Conservation (phyloP, 1,140 invertebrate species). For the Drosophila ohnishii region DNA sequence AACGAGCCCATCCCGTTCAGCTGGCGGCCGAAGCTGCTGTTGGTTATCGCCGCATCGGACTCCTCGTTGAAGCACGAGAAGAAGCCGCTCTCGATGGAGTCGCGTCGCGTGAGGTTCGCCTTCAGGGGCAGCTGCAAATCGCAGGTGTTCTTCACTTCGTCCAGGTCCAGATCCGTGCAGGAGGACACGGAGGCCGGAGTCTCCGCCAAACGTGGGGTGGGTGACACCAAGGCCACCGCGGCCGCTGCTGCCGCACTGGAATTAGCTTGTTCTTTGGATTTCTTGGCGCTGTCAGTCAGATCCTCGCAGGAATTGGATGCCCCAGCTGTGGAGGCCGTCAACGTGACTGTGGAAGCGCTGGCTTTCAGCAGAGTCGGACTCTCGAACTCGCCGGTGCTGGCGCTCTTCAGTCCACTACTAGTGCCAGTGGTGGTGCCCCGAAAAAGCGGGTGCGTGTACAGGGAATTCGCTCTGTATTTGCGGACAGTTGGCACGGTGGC, state of each 20-base stretch:
- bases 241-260: conserved; percentile 13
- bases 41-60: conserved; percentile 81
- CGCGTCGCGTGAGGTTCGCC: conserved; percentile 86
- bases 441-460: conserved; percentile 71
- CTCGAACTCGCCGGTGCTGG: conserved; percentile 47
- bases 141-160: conserved; percentile 59
- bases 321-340: conserved; percentile 35
- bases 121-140: conserved; percentile 67
- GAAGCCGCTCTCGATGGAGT: conserved; percentile 95
- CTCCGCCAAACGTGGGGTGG: conserved; percentile 38
- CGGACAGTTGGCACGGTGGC: conserved; percentile 58
- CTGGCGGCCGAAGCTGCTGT: conserved; percentile 66
- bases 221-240: conserved; percentile 22
- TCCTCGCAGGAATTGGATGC: conserved; percentile 51
- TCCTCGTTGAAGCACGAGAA: conserved; percentile 93
- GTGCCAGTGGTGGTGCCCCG: conserved; percentile 55
- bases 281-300: conserved; percentile 44
- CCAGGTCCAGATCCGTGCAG: conserved; percentile 56
- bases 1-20: conserved; percentile 57
- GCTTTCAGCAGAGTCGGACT: conserved; percentile 35
- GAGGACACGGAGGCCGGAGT: conserved; percentile 52
- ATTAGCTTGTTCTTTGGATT: conserved; percentile 47
- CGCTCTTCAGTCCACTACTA: conserved; percentile 45
- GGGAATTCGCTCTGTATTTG: conserved; percentile 78
- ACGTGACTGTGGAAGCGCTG: conserved; percentile 46